Base-by-base conservation (phyloP, 2,888 invertebrate genomes). In the Rhamphomyia laevipes region DNA sequence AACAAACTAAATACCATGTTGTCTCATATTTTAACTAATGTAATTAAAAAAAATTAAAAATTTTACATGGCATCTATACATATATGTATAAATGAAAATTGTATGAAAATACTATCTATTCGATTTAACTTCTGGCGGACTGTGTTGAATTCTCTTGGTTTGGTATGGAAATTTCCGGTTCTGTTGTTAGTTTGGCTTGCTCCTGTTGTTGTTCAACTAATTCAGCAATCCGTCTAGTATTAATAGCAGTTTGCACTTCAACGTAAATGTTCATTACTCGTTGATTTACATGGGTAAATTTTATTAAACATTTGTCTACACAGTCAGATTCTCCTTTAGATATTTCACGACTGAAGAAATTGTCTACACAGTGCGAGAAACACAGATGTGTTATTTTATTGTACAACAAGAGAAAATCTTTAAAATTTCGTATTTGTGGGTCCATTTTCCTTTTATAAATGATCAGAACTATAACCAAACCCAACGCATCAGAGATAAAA, bases 381-480 rank as follows among this genome's bases (percentile, higher is more conserved):
- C 70, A 70, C 43, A 69, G 38, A 53, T 70, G 71, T 3, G 70
- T 70, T 42, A 70, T 64, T 64, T 63, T 66, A 58, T 70, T 70
- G 63, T 70, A 70, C 57, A 70, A 62, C 55, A 62, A 61, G 16
- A 70, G 62, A 54, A 70, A 70, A 56, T 70, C 70, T 57, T 67
- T 68, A 9, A 70, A 57, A n/a, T n/a, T n/a, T n/a, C n/a, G n/a
- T n/a, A n/a, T n/a, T n/a, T n/a, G n/a, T n/a, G n/a, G n/a, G n/a
- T n/a, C n/a, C n/a, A n/a, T n/a, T n/a, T n/a, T n/a, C n/a, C n/a
- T n/a, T n/a, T n/a, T n/a, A n/a, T n/a, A n/a, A n/a, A n/a, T n/a
- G n/a, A n/a, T n/a, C n/a, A n/a, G n/a, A n/a, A n/a, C n/a, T n/a
- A n/a, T n/a, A n/a, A n/a, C n/a, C n/a, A n/a, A n/a, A n/a, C n/a